These are phyloP conservation scores for Halcyon chelicuti DNA, from an alignment of 2,797 vertebrate species.

Conservation along the genomic window DNA sequence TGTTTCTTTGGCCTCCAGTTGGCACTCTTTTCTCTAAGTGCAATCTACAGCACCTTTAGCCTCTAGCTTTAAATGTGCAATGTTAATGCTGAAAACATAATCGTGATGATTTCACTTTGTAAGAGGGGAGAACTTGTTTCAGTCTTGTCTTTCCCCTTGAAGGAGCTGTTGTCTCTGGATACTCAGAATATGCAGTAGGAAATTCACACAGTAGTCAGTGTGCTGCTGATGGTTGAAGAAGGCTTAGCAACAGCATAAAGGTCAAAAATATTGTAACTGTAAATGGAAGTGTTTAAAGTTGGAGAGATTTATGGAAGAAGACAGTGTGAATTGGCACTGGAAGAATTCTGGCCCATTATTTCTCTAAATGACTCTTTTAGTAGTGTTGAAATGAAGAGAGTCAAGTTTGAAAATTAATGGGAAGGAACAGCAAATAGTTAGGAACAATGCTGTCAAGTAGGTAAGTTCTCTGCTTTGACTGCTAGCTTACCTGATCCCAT, in stretches of 20 bases:
- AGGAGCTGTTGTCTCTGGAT: not conserved
- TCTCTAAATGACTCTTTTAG: conserved; percentile 21
- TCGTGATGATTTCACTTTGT: not conserved
- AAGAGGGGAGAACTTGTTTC: not conserved
- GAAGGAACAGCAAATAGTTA: conserved; percentile 59
- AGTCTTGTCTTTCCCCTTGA: not conserved
- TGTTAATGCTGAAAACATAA: not conserved
- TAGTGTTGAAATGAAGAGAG: conserved; percentile 34
- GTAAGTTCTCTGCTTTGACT: not conserved
- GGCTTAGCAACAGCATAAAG: conserved; percentile 29
- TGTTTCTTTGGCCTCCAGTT: not conserved
- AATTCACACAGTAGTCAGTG: not conserved
- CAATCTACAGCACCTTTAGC: not conserved
- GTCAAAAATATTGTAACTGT: conserved; percentile 49
- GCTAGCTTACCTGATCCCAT: not conserved
- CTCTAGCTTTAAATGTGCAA: not conserved
- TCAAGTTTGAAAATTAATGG: conserved; percentile 49
- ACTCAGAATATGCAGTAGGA: not conserved
- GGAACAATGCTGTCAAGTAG: not conserved
- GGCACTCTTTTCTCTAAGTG: not conserved
- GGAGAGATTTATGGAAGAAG: conserved; percentile 32
- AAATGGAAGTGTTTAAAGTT: conserved; percentile 45
- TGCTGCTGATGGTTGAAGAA: conserved; percentile 13
- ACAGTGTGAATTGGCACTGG: not conserved
- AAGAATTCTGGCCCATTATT: conserved; percentile 43